Evolutionary conservation across 2,888 invertebrate genomes (phyloP).

Genomic region (Leptinotarsa tumamoca): DNA sequence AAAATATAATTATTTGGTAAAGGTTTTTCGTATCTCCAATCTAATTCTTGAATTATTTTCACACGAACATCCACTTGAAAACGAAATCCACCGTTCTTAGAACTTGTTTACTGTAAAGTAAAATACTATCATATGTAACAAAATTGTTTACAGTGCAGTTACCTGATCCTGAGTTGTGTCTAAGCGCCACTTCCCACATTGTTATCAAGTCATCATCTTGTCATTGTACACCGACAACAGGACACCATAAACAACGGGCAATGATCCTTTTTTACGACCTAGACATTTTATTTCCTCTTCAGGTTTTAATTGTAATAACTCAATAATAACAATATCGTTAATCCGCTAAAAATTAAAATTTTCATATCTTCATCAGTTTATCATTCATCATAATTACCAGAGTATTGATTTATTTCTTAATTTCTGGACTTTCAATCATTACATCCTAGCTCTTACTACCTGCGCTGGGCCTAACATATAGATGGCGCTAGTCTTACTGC

Average conservation of each 20-base stretch:
- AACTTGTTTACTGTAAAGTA: conserved; percentile 22
- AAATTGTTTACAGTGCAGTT: conserved; percentile 27
- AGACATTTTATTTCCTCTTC: conserved; percentile 18
- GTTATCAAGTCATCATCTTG: conserved; percentile 35
- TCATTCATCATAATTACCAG: no score
- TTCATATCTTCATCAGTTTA: neutral
- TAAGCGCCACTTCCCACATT: conserved; percentile 34
- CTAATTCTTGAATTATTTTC: neutral
- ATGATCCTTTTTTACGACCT: conserved; percentile 28
- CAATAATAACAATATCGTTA: neutral
- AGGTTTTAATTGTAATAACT: conserved; percentile 6
- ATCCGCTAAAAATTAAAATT: neutral
- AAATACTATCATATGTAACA: conserved; percentile 10
- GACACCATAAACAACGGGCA: conserved; percentile 27
- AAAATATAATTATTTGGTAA: neutral
- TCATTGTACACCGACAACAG: conserved; percentile 24
- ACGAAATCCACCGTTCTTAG: neutral
- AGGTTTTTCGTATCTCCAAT: neutral
- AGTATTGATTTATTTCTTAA: no score
- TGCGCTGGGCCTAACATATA: no score
- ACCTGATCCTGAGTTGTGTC: conserved; percentile 22
- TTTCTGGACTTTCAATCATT: no score
- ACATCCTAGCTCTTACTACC: no score
- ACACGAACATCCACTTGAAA: neutral
- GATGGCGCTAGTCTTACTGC: no score